Evolutionary conservation across 2,113 vertebrate species (phyloP), one percentile per base, ranked within the genome.

Genomic region (Sprattus sprattus): DNA sequence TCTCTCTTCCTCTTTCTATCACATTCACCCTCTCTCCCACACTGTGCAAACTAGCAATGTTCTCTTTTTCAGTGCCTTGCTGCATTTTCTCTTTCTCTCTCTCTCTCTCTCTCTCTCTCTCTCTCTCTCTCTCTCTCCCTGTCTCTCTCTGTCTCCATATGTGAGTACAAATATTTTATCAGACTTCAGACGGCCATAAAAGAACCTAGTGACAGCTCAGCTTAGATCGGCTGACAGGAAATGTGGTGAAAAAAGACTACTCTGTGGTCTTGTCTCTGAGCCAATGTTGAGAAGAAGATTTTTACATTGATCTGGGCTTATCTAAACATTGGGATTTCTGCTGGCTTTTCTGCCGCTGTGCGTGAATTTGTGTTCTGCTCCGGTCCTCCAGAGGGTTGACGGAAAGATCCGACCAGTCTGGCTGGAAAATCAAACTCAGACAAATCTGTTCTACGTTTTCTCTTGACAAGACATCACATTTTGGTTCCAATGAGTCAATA

Each of bases 161-260:
- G 82, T 45, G 67, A 84, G 85, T 82, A 78, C 64, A 80, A 86
- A 85, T 50, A 88, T 85, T 85, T 83, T 67, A 83, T 81, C 52
- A 57, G n/a, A 86, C 64, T 64, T 84, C 83, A 86, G 67, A 81
- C 46, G 50, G 83, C 83, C 80, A 71, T 39, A 81, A 39, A 64
- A 28, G 45, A 50, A 28, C 0, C 84, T 81, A 64, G 82, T 83
- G 81, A 85, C 71, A 81, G 75, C 20, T 75, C 45, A 22, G 18
- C 83, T 84, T 32, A 32, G 85, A 84, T 88, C 83, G 85, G 81
- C 81, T 88, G 81, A 85, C 50, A 71, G 39, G 85, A 20, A 11
- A 67, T n/a, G 64, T 28, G 64, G 8, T 32, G 54, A 81, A 57
- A 81, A 81, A 32, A 83, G 80, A 60, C n/a, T 11, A 28, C 2